phyloP scores from a whole-genome alignment of 2,797 vertebrate genomes.

The Syngnathus acus region DNA sequence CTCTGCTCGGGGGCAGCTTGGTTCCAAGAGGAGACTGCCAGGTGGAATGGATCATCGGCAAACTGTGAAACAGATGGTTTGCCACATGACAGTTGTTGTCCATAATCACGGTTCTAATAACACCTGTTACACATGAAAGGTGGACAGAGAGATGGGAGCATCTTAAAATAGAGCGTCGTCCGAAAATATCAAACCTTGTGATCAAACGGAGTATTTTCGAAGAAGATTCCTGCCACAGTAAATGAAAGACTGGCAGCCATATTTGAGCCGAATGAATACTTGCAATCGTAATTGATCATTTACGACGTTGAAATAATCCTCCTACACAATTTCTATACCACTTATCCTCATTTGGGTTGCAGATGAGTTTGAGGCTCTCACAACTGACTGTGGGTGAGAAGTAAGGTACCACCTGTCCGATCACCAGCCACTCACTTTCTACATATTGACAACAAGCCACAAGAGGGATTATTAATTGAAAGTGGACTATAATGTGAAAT shows the following conservation, averaged over 20 bases:
- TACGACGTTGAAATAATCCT: background rate
- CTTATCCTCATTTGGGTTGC: background rate
- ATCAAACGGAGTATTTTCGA: background rate
- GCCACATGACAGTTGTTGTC: constrained; percentile 38
- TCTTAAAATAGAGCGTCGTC: no score
- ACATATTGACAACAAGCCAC: background rate
- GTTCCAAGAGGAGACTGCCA: constrained; percentile 25
- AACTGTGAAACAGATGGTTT: constrained; percentile 53
- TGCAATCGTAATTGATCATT: background rate
- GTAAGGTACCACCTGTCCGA: background rate
- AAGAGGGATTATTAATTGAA: background rate
- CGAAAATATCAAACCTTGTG: background rate
- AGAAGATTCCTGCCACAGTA: background rate
- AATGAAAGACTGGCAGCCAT: background rate
- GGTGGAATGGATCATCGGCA: constrained; percentile 41
- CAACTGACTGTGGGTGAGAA: background rate
- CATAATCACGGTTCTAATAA: constrained; percentile 36
- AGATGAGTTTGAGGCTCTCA: background rate
- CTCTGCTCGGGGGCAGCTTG: constrained; percentile 13
- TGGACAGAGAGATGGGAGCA: background rate
- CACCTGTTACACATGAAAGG: constrained; percentile 38
- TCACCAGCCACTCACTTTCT: background rate
- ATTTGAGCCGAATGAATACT: no score
- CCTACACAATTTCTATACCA: background rate
- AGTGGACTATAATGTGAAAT: background rate